These are phyloP conservation scores for Anodontia alba DNA, from an alignment of 2,888 invertebrate genomes.

Conservation along the genomic window DNA sequence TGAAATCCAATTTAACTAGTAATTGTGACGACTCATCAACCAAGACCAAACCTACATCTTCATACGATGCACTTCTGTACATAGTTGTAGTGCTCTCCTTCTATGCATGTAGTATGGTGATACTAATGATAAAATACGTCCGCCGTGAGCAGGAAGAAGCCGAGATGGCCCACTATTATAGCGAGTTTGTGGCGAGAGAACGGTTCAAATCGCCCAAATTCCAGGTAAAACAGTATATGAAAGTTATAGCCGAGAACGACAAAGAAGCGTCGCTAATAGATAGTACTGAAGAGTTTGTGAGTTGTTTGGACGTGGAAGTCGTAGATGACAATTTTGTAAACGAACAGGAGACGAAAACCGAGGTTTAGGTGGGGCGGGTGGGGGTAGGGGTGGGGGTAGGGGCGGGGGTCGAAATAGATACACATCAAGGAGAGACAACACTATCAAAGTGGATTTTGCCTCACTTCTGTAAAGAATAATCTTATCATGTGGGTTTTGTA, in stretches of 20 bases:
- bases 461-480: too few species aligned
- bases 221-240: slow-evolving; percentile 48
- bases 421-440: too few species aligned
- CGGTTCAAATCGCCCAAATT: slow-evolving; percentile 62
- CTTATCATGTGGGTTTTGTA: too few species aligned
- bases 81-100: slow-evolving; percentile 71
- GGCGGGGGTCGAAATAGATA: too few species aligned
- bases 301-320: neutral
- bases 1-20: neutral
- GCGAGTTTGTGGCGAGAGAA: slow-evolving; percentile 68
- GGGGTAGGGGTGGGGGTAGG: too few species aligned
- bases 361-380: too few species aligned
- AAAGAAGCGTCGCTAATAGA: neutral
- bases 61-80: slow-evolving; percentile 69
- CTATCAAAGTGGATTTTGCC: too few species aligned
- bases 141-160: slow-evolving; percentile 69
- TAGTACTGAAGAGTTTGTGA: neutral
- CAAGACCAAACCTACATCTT: slow-evolving; percentile 16
- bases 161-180: slow-evolving; percentile 64
- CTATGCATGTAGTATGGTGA: slow-evolving; percentile 71
- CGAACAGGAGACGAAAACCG: neutral
- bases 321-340: neutral
- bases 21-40: neutral
- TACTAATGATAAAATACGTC: slow-evolving; percentile 74
- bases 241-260: neutral